A percentile compares a stretch with the other conserved stretches of the same genome.
These are phyloP conservation scores for Drosophila baimaii DNA, from an alignment of 1,140 invertebrate genomes.

Conservation along the genomic window DNA sequence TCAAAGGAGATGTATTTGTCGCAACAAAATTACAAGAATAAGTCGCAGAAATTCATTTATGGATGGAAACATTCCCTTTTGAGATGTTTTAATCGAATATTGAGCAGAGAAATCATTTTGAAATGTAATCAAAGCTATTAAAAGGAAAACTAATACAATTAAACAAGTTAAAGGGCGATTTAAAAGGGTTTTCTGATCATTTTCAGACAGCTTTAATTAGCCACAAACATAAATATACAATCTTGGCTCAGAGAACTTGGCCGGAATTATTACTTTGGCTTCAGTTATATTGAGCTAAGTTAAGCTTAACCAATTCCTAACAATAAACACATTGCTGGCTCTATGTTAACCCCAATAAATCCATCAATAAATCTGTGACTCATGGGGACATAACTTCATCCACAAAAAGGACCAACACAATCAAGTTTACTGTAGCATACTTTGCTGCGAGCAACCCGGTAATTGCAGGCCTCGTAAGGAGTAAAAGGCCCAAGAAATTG, in stretches of 20 bases:
- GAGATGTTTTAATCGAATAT: background rate
- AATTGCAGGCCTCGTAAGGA: background rate
- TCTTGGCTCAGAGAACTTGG: background rate
- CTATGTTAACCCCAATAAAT: background rate
- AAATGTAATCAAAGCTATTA: too few relatives aligned
- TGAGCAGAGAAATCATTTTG: background rate
- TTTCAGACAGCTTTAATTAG: background rate
- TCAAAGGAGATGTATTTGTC: slow-evolving; percentile 22
- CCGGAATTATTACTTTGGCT: background rate
- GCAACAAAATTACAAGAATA: slow-evolving; percentile 9
- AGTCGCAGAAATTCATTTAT: background rate
- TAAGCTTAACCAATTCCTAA: background rate
- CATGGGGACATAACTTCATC: background rate
- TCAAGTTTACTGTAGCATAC: slow-evolving; percentile 23
- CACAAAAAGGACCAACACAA: background rate
- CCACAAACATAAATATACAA: background rate
- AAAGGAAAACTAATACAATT: background rate
- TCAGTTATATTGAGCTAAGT: background rate
- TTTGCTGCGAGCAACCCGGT: slow-evolving; percentile 13
- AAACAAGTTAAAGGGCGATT: background rate
- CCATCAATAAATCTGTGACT: slow-evolving; percentile 4
- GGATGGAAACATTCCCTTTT: background rate
- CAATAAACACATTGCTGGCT: background rate
- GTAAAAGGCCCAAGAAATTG: slow-evolving; percentile 9
- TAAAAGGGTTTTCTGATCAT: background rate